Conservation (phyloP, 2,888 invertebrate species). For the Elgonia sp. region DNA sequence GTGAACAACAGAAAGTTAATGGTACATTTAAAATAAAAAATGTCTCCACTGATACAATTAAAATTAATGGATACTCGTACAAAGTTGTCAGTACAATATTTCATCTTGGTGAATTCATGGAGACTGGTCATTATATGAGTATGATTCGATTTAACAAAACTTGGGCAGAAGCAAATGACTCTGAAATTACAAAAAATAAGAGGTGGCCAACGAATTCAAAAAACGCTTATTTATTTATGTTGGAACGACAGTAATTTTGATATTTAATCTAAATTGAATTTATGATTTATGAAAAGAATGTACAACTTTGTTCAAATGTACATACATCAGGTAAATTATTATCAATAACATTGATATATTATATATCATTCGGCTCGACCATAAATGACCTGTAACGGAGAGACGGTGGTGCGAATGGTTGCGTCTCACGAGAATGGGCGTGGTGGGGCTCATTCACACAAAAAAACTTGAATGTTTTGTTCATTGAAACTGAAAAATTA, state of each 20-base stretch:
- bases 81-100: constrained; percentile 20
- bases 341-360: too few relatives aligned
- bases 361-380: too few relatives aligned
- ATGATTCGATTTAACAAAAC: constrained; percentile 6
- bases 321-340: too few relatives aligned
- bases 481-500: too few relatives aligned
- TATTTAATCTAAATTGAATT: too few relatives aligned
- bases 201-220: background rate
- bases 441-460: too few relatives aligned
- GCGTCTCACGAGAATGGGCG: too few relatives aligned
- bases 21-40: constrained; percentile 23
- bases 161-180: background rate
- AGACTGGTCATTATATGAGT: constrained; percentile 10
- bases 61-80: background rate
- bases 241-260: background rate
- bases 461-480: too few relatives aligned
- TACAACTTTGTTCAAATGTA: too few relatives aligned
- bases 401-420: too few relatives aligned
- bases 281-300: too few relatives aligned
- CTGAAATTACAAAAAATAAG: background rate
- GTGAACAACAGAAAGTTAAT: constrained; percentile 16
- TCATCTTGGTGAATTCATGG: constrained; percentile 7
- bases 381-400: too few relatives aligned
- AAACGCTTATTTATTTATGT: background rate
- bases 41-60: background rate